Conservation (phyloP, 2,113 vertebrate genomes). For the Leucosticte australis region DNA sequence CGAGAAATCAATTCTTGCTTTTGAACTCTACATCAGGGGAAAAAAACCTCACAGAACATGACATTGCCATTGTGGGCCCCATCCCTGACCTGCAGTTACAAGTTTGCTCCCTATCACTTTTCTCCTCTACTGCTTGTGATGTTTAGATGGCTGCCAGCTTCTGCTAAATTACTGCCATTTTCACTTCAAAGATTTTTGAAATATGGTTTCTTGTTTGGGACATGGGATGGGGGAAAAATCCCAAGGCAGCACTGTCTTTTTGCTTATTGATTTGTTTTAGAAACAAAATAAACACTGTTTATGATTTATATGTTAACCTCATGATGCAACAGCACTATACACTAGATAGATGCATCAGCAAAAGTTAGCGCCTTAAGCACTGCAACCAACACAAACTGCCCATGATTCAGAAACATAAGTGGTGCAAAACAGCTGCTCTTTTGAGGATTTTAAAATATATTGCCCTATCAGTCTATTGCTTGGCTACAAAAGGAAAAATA, state of each 20-base stretch:
- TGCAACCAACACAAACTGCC: neutral
- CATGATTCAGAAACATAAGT: neutral
- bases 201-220: neutral
- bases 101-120: neutral
- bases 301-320: neutral
- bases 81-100: neutral
- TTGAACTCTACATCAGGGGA: neutral
- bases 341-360: neutral
- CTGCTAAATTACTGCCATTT: neutral
- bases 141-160: neutral
- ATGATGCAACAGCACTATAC: neutral
- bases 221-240: neutral
- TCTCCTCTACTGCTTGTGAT: neutral
- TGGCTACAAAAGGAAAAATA: neutral
- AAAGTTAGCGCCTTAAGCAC: neutral
- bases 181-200: neutral
- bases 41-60: neutral
- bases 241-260: neutral
- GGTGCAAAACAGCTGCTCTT: neutral
- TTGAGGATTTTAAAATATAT: neutral
- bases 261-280: neutral
- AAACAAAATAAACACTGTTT: neutral
- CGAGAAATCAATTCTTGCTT: neutral
- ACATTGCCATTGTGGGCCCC: too few species aligned
- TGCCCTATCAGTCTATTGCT: neutral